These are phyloP conservation scores for Geophilus truncorum DNA, from an alignment of 2,888 invertebrate genomes.

Conservation along the genomic window DNA sequence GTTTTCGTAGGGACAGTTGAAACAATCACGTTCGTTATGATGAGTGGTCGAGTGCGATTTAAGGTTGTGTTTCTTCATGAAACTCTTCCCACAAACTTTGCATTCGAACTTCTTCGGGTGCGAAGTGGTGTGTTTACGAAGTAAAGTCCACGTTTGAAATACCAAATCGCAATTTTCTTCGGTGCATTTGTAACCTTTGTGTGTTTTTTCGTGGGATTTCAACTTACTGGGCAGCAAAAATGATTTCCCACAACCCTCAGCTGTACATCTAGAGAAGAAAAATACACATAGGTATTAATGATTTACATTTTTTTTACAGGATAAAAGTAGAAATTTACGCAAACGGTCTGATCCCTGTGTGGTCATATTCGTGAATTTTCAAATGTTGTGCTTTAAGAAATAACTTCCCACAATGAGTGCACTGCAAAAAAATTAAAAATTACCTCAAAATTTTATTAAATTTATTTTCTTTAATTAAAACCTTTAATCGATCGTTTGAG, in stretches of 20 bases:
- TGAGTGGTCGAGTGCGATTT: not conserved
- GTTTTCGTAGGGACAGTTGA: constrained; percentile 2
- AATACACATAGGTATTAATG: no score
- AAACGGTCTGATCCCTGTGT: not conserved
- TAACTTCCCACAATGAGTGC: not conserved
- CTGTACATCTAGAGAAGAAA: not conserved
- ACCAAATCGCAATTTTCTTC: not conserved
- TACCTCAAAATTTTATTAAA: not conserved
- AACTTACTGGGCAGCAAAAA: not conserved
- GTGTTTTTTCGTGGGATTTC: not conserved
- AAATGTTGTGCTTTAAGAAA: not conserved
- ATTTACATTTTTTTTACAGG: no score
- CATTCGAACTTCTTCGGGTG: not conserved
- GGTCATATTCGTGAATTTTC: not conserved
- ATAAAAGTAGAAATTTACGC: not conserved
- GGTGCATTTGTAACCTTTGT: not conserved
- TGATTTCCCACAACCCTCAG: not conserved
- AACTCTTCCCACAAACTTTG: not conserved
- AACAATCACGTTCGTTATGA: not conserved
- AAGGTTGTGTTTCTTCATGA: not conserved
- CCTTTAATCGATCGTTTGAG: not conserved
- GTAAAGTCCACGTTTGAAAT: not conserved
- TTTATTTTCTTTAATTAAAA: not conserved
- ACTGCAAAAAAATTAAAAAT: not conserved
- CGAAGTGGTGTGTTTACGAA: not conserved